Percentiles rank a stretch among this genome's conserved stretches.
These are phyloP conservation scores for Lithophane leautieri DNA, from an alignment of 2,888 invertebrate genomes.

Conservation along the genomic window DNA sequence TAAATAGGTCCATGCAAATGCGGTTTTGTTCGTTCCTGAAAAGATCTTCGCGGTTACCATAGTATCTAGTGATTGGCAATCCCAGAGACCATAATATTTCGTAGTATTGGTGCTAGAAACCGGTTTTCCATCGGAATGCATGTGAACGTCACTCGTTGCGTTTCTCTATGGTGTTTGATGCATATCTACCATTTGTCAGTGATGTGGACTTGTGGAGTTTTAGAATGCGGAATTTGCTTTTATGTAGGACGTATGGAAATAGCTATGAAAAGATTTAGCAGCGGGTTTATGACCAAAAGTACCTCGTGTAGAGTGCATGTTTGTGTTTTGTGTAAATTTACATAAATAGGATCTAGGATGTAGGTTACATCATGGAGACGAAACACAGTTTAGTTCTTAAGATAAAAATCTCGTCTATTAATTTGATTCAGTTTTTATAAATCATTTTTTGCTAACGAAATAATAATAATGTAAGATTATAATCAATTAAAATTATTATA, in stretches of 20 bases:
- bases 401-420: background rate
- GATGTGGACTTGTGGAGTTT: constrained; percentile 19
- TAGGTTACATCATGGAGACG: background rate
- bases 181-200: constrained; percentile 42
- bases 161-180: constrained; percentile 53
- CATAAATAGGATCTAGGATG: constrained; percentile 16
- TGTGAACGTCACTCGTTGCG: constrained; percentile 55
- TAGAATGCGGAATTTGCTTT: constrained; percentile 28
- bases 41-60: constrained; percentile 34
- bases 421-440: constrained; percentile 24
- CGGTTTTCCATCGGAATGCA: constrained; percentile 62
- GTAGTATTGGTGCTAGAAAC: constrained; percentile 47
- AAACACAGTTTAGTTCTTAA: background rate
- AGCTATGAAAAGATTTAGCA: constrained; percentile 14
- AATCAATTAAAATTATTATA: constrained; percentile 32
- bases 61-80: constrained; percentile 60
- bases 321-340: constrained; percentile 46
- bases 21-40: constrained; percentile 20
- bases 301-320: constrained; percentile 27
- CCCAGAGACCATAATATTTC: constrained; percentile 38
- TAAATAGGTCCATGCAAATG: constrained; percentile 30
- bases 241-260: constrained; percentile 35
- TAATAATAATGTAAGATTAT: constrained; percentile 19
- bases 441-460: constrained; percentile 10
- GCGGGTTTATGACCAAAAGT: constrained; percentile 35